These are phyloP conservation scores for Bufo gargarizans DNA, from an alignment of 2,113 vertebrate genomes.

Conservation along the genomic window DNA sequence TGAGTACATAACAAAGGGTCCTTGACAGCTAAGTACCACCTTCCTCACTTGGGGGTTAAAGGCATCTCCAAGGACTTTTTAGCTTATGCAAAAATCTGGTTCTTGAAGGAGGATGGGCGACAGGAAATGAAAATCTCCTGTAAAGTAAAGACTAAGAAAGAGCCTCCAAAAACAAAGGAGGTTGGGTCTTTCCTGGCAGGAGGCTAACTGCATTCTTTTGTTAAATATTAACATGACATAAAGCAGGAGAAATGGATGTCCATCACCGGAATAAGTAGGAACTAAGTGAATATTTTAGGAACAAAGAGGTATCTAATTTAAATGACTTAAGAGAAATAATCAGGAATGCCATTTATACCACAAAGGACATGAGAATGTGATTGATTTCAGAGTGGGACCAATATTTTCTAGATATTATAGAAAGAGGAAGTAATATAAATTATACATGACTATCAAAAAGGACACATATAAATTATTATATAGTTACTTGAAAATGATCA, in stretches of 20 bases:
- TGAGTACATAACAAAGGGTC: slow-evolving; percentile 81
- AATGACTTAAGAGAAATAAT: slow-evolving; percentile 76
- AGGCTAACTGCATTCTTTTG: slow-evolving; percentile 78
- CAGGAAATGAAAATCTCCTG: slow-evolving; percentile 77
- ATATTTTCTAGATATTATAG: not conserved
- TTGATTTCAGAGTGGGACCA: slow-evolving; percentile 43
- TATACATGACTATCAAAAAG: not conserved
- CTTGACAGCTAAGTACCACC: slow-evolving; percentile 80
- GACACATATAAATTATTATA: not conserved
- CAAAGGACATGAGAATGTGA: slow-evolving; percentile 66
- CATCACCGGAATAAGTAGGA: slow-evolving; percentile 80
- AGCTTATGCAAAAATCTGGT: slow-evolving; percentile 74
- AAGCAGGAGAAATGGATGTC: slow-evolving; percentile 78
- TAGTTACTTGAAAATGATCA: not conserved
- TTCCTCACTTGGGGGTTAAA: slow-evolving; percentile 76
- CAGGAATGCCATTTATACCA: slow-evolving; percentile 72
- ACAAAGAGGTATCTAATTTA: slow-evolving; percentile 82
- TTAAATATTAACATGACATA: slow-evolving; percentile 82
- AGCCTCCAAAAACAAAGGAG: slow-evolving; percentile 74
- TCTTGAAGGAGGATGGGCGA: slow-evolving; percentile 67
- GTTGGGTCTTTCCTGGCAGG: slow-evolving; percentile 70
- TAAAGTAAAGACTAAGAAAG: slow-evolving; percentile 71
- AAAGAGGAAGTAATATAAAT: not conserved
- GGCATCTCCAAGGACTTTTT: slow-evolving; percentile 71
- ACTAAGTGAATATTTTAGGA: slow-evolving; percentile 77